These are phyloP conservation scores for Orussus abietinus DNA, from an alignment of 1,140 invertebrate species.

Conservation along the genomic window DNA sequence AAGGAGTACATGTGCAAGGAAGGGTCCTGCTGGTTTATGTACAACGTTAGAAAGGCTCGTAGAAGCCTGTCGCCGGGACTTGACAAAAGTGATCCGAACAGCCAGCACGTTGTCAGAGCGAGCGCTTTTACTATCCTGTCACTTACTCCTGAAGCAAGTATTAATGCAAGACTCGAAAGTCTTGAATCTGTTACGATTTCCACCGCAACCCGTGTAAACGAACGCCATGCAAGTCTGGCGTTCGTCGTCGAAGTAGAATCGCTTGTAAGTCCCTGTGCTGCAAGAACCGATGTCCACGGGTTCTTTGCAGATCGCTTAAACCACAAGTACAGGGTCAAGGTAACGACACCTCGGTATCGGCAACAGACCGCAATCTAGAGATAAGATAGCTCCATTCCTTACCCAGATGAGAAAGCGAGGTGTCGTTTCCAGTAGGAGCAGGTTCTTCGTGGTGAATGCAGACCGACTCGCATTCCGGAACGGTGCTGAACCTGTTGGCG, in stretches of 20 bases:
- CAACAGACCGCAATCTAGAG: too few species aligned
- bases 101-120: background rate
- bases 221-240: constrained; percentile 71
- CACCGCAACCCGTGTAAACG: constrained; percentile 74
- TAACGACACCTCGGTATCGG: too few species aligned
- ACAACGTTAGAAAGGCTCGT: background rate
- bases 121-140: too few species aligned
- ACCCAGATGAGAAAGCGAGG: constrained; percentile 43
- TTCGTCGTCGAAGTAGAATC: constrained; percentile 78
- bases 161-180: constrained; percentile 66
- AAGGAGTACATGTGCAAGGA: background rate
- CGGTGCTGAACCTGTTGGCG: constrained; percentile 73
- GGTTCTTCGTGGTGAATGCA: constrained; percentile 58
- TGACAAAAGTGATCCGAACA: constrained; percentile 2
- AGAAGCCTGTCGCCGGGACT: background rate
- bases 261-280: constrained; percentile 57
- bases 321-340: too few species aligned
- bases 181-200: constrained; percentile 77
- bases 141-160: constrained; percentile 56
- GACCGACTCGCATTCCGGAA: constrained; percentile 65
- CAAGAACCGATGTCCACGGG: constrained; percentile 71
- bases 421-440: constrained; percentile 44
- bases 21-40: background rate
- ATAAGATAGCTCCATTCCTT: constrained; percentile 17
- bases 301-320: constrained; percentile 62